Base-by-base conservation (phyloP, 2,888 invertebrate genomes). In the Elmis aenea region DNA sequence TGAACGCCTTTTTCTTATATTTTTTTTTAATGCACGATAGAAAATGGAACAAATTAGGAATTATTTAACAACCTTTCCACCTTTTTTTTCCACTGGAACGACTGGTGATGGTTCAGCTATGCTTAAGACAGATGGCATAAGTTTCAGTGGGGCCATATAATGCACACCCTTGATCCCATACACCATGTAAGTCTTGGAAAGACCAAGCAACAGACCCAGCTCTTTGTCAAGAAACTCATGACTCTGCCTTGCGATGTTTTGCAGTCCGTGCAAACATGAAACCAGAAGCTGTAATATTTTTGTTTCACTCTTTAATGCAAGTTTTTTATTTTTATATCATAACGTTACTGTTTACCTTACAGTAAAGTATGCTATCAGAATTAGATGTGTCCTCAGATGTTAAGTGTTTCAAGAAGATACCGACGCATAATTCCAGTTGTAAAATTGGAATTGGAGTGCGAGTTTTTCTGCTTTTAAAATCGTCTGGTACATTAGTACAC, bases 41-140 rank as follows among this genome's bases (percentile, higher is more conserved):
- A 24, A 9, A 24, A 10, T 24, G 24, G 18, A 9, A 10, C 5
- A 8, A 8, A 24, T 38, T 25, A 12, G 28, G 44, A 33, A 33
- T 40, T 26, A 39, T 15, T 43, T 45, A 6, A 23, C 32, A 64
- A 79, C 74, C 67, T 79, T 80, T 48, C 81, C 81, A n/a, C 79
- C 79, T 54, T 70, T 70, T 42, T 67, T 70, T 32, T 61, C 62
- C 13, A 48, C 50, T n/a, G 64, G 53, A 6, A 52, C 39, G 41
- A 48, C 48, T 2, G 52, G 25, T 10, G 55, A 21, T 0, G 70
- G 63, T 43, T 76, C 74, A 6, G 76, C 74, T 21, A 80, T 61
- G 11, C 75, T 73, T 48, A 81, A 75, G 48, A 78, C 76, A 0
- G 81, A 73, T 1, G 81, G 77, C 61, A 73, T 66, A 14, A 83